phyloP scores from a whole-genome alignment of 2,113 vertebrate species.

The Rhinolophus sinicus region DNA sequence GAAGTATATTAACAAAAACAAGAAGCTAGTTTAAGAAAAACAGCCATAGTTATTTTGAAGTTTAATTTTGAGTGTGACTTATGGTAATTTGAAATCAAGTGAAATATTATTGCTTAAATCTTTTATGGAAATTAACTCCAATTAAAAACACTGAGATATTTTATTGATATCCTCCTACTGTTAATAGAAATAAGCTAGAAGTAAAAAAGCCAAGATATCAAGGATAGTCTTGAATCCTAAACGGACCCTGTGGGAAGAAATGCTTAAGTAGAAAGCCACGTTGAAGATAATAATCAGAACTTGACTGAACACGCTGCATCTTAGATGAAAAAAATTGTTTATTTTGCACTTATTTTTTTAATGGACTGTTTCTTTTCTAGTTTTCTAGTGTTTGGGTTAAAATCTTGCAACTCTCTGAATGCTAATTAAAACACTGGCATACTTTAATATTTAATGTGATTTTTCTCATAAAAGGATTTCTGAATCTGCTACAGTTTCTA shows the following conservation, averaged over 20 bases:
- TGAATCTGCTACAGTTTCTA: constrained; percentile 19
- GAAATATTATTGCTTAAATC: background rate
- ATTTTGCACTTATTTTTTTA: background rate
- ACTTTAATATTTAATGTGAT: constrained; percentile 9
- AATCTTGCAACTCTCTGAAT: constrained; percentile 23
- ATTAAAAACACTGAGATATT: constrained; percentile 1
- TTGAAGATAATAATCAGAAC: background rate
- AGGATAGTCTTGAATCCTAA: background rate
- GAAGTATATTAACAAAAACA: background rate
- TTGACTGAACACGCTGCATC: background rate
- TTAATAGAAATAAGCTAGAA: background rate
- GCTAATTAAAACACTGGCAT: background rate
- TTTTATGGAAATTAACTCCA: background rate
- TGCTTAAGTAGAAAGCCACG: background rate
- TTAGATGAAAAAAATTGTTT: background rate
- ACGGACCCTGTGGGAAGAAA: background rate
- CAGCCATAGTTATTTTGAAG: background rate
- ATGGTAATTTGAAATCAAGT: background rate
- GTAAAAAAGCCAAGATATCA: background rate
- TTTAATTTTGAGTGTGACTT: background rate
- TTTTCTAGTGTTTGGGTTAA: constrained; percentile 4
- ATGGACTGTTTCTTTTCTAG: background rate
- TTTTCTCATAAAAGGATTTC: constrained; percentile 34
- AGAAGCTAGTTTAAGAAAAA: background rate
- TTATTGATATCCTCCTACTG: background rate